phyloP scores from a whole-genome alignment of 2,797 vertebrate species.

The Sebastes goodei region DNA sequence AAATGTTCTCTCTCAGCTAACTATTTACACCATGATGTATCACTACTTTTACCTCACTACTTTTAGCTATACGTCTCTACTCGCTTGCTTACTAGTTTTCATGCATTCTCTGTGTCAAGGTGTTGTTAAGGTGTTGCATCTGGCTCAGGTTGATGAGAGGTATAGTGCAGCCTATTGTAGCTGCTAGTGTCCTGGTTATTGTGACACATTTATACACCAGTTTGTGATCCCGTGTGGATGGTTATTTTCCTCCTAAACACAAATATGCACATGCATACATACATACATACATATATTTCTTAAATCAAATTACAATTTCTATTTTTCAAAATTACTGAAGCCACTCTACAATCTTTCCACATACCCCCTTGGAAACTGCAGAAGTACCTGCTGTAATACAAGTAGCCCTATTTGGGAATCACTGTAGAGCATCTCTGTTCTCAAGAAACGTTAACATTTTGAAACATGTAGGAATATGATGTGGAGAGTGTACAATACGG shows the following conservation, averaged over 20 bases:
- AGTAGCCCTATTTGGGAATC: background rate
- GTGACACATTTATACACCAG: background rate
- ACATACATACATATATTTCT: background rate
- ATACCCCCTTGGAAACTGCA: too few species aligned
- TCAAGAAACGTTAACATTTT: background rate
- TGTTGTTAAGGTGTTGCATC: background rate
- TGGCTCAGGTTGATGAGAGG: background rate
- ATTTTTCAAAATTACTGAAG: background rate
- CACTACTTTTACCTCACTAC: too few species aligned
- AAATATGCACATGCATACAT: background rate
- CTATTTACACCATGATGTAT: background rate
- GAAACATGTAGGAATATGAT: background rate
- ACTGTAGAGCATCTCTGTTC: background rate
- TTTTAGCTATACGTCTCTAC: background rate
- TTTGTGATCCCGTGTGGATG: background rate
- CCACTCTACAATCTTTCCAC: background rate
- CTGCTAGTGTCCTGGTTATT: background rate
- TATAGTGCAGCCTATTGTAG: background rate
- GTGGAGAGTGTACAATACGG: too few species aligned
- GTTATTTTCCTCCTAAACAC: background rate
- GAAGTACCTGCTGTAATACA: background rate
- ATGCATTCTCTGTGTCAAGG: background rate
- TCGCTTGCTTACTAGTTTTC: background rate
- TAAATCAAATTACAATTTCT: background rate
- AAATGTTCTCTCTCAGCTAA: background rate